Conservation (phyloP, 2,888 invertebrate genomes). For the Andrena fulva region DNA sequence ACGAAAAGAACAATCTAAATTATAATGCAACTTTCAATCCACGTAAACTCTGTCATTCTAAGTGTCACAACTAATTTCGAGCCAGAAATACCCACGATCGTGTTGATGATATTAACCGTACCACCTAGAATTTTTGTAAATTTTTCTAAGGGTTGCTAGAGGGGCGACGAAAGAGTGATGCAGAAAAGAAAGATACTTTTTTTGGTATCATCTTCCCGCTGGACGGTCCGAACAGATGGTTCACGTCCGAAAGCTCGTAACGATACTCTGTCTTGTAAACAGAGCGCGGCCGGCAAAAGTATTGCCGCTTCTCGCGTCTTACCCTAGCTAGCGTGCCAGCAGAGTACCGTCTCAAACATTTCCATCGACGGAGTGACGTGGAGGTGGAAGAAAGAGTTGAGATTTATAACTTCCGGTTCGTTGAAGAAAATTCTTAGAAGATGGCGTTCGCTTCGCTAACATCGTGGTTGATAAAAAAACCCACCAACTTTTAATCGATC, state of each 20-base stretch:
- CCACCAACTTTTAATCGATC: slow-evolving; percentile 10
- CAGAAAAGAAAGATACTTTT: slow-evolving; percentile 66
- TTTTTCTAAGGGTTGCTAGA: not conserved
- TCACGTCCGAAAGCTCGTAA: slow-evolving; percentile 79
- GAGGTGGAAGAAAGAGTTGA: slow-evolving; percentile 73
- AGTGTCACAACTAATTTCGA: not conserved
- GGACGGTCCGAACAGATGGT: slow-evolving; percentile 76
- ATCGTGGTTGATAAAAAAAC: slow-evolving; percentile 1
- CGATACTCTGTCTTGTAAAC: slow-evolving; percentile 80
- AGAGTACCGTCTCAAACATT: slow-evolving; percentile 64
- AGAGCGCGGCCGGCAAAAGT: slow-evolving; percentile 64
- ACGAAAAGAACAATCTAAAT: no score
- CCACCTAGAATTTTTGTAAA: not conserved
- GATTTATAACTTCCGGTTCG: slow-evolving; percentile 79
- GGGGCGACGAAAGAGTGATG: slow-evolving; percentile 5
- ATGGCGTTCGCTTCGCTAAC: slow-evolving; percentile 56
- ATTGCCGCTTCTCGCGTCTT: slow-evolving; percentile 51
- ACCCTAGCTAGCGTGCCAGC: not conserved
- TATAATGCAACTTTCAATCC: no score
- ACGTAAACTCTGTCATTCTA: not conserved
- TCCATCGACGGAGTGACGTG: slow-evolving; percentile 43
- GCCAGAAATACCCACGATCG: not conserved
- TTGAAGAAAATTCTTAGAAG: slow-evolving; percentile 70
- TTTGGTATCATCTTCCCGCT: slow-evolving; percentile 68
- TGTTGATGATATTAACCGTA: not conserved